Evolutionary conservation across 2,888 invertebrate species (phyloP).

Genomic region (Terebella lapidaria): DNA sequence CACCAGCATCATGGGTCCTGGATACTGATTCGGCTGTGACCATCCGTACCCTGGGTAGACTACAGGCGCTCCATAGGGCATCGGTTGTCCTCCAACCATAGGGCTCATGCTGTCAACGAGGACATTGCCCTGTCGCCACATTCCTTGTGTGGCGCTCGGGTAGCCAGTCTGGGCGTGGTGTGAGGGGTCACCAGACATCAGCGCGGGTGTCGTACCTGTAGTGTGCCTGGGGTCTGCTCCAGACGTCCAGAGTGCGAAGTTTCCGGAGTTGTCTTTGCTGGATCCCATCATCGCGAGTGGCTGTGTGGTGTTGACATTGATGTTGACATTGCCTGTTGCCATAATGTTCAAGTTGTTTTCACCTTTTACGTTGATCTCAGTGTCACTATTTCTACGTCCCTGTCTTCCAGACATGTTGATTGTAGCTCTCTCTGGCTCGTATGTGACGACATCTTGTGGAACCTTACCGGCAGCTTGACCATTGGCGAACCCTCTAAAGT

Average conservation of each 20-base stretch:
- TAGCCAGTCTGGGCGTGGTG: neutral
- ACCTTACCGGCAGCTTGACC: neutral
- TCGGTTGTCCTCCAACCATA: neutral
- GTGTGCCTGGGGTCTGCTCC: neutral
- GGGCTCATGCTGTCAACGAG: neutral
- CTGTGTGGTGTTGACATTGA: neutral
- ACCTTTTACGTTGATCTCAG: neutral
- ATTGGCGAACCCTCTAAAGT: too few species aligned
- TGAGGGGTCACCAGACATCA: neutral
- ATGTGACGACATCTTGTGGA: neutral
- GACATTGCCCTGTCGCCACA: neutral
- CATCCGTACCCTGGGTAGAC: too few species aligned
- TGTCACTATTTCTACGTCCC: neutral
- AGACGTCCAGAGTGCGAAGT: neutral
- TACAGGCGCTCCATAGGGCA: neutral
- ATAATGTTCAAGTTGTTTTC: neutral
- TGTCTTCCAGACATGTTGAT: neutral
- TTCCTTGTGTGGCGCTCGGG: too few species aligned
- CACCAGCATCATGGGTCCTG: neutral
- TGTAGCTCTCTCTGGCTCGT: too few species aligned
- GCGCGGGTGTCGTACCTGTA: too few species aligned
- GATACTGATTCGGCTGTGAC: neutral
- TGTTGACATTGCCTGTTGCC: neutral
- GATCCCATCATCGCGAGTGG: neutral
- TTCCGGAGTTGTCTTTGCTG: neutral